Conservation (phyloP, 2,113 vertebrate genomes). For the Corythoichthys haematopterus region DNA sequence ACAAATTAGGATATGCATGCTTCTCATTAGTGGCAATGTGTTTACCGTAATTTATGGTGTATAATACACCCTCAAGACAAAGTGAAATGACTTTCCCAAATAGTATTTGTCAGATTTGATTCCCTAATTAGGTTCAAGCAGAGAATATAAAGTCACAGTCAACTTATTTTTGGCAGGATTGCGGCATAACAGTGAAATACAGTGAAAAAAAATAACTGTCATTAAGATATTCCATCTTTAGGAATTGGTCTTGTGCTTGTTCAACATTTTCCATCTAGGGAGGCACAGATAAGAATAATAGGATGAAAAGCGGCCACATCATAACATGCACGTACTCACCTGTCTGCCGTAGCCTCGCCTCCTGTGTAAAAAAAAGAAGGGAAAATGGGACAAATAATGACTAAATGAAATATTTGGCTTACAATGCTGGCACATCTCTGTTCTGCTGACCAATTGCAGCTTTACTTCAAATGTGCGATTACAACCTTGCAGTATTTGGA, state of each 20-base stretch:
- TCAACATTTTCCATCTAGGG: slow-evolving; percentile 51
- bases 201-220: slow-evolving; percentile 32
- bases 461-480: slow-evolving; percentile 54
- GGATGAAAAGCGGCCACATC: slow-evolving; percentile 40
- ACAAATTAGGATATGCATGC: too few relatives aligned
- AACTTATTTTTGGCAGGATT: slow-evolving; percentile 12
- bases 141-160: neutral
- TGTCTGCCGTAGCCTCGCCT: slow-evolving; percentile 57
- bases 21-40: too few relatives aligned
- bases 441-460: slow-evolving; percentile 55
- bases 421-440: slow-evolving; percentile 11
- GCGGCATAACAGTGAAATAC: slow-evolving; percentile 22
- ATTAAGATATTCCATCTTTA: slow-evolving; percentile 32
- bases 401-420: slow-evolving; percentile 41
- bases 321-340: slow-evolving; percentile 53
- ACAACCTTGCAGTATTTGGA: slow-evolving; percentile 40
- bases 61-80: neutral
- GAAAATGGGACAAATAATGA: slow-evolving; percentile 45
- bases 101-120: neutral
- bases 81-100: neutral
- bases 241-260: slow-evolving; percentile 52
- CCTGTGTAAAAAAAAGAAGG: slow-evolving; percentile 41
- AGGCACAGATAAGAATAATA: slow-evolving; percentile 55
- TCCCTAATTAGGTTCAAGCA: neutral
- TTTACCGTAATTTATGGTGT: neutral